phyloP scores from a whole-genome alignment of 2,888 invertebrate species.

The Tetanocera ferruginea region DNA sequence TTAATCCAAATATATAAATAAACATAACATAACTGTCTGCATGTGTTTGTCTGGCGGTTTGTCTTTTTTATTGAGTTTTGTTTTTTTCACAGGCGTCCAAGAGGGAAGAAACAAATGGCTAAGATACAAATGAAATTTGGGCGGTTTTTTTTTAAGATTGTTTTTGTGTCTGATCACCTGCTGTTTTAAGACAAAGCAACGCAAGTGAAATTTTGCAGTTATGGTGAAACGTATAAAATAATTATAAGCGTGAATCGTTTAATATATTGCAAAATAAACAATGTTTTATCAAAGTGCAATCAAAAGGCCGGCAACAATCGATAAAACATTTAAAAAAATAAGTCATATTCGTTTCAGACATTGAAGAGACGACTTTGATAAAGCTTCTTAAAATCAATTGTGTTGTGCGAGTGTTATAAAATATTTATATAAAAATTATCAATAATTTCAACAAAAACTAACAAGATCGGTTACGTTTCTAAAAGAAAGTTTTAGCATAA shows the following conservation, averaged over 20 bases:
- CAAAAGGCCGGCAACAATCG: too few species aligned
- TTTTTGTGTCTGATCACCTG: neutral
- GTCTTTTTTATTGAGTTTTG: neutral
- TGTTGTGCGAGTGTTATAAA: too few species aligned
- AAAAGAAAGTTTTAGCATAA: too few species aligned
- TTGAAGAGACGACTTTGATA: too few species aligned
- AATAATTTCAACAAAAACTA: too few species aligned
- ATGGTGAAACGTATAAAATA: neutral
- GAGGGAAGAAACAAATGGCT: neutral
- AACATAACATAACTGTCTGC: neutral
- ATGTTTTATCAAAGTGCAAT: too few species aligned
- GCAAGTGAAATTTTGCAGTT: slow-evolving; percentile 31
- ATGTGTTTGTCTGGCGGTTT: neutral
- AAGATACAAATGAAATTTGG: neutral
- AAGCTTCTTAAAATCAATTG: too few species aligned
- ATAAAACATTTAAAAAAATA: too few species aligned
- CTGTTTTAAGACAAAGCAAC: slow-evolving; percentile 40
- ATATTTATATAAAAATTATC: too few species aligned
- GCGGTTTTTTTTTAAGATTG: neutral
- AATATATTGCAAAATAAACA: too few species aligned
- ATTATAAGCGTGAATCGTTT: neutral
- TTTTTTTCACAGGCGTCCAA: neutral
- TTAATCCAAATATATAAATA: neutral
- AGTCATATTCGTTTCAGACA: too few species aligned
- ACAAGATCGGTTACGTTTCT: too few species aligned